A percentile compares a stretch with the other conserved stretches of the same genome.
Conservation (phyloP, 1,140 invertebrate genomes). For the Drosophila aff. region DNA sequence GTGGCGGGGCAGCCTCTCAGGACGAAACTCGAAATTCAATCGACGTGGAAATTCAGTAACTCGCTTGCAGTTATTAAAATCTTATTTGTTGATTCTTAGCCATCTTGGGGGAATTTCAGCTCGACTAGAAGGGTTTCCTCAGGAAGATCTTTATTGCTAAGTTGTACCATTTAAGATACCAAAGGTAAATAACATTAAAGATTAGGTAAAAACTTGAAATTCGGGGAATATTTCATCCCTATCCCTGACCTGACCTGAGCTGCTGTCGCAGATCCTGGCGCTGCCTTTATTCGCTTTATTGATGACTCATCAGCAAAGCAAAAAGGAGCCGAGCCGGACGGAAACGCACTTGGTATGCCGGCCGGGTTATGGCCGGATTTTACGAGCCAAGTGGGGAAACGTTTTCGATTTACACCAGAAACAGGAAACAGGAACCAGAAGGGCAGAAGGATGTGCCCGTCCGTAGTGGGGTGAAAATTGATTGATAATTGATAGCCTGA, state of each 20-base stretch:
- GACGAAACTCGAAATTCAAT: slow-evolving; percentile 10
- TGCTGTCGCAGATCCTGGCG: background rate
- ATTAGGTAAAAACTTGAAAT: background rate
- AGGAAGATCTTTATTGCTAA: background rate
- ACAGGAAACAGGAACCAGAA: background rate
- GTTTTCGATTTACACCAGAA: slow-evolving; percentile 33
- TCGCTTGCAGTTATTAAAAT: slow-evolving; percentile 10
- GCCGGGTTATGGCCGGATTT: slow-evolving; percentile 44
- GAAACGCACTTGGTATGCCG: slow-evolving; percentile 35
- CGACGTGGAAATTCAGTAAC: background rate
- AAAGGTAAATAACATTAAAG: background rate
- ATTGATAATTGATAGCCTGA: slow-evolving; percentile 39
- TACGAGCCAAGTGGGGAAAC: slow-evolving; percentile 37
- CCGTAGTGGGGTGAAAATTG: slow-evolving; percentile 13
- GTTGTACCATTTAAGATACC: background rate
- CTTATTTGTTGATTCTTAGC: background rate
- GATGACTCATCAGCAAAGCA: slow-evolving; percentile 34
- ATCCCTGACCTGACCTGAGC: background rate
- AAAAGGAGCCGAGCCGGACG: background rate
- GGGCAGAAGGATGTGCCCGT: slow-evolving; percentile 12
- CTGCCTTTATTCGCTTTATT: slow-evolving; percentile 22
- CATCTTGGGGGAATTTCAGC: no score
- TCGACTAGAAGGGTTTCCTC: background rate
- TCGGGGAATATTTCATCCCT: no score
- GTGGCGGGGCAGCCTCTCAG: background rate